Conservation (phyloP, 2,113 vertebrate species). For the Piprites chloris region DNA sequence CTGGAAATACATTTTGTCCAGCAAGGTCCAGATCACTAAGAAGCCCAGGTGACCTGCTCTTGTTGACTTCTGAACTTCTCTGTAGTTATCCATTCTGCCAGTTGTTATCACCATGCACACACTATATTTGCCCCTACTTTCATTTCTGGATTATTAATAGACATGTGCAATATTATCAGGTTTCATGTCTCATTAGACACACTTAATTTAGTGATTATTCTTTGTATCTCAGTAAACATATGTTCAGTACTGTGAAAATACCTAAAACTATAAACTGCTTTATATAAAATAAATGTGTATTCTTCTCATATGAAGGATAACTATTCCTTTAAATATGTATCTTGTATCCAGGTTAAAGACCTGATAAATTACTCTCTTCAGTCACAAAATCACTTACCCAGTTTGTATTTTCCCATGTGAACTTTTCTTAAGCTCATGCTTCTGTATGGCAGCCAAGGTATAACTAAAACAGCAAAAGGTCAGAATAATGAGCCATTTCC, state of each 20-base stretch:
- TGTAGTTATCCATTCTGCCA: not conserved
- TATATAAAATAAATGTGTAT: not conserved
- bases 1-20: not conserved
- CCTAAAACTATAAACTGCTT: not conserved
- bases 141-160: not conserved
- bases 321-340: not conserved
- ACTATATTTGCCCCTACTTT: not conserved
- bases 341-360: not conserved
- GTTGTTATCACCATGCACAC: not conserved
- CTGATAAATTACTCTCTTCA: not conserved
- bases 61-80: not conserved
- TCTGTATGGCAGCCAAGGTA: not conserved
- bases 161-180: not conserved
- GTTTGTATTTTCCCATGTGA: not conserved
- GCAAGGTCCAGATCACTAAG: fast-evolving
- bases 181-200: not conserved
- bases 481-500: slow-evolving; percentile 44
- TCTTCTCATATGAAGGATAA: not conserved
- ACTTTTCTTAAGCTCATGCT: not conserved
- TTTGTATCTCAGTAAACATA: not conserved
- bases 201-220: not conserved
- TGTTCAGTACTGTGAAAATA: not conserved
- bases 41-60: not conserved
- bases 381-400: not conserved
- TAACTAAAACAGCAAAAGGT: slow-evolving; percentile 42